Evolutionary conservation across 2,797 vertebrate genomes (phyloP).

Genomic region (Alauda arvensis): DNA sequence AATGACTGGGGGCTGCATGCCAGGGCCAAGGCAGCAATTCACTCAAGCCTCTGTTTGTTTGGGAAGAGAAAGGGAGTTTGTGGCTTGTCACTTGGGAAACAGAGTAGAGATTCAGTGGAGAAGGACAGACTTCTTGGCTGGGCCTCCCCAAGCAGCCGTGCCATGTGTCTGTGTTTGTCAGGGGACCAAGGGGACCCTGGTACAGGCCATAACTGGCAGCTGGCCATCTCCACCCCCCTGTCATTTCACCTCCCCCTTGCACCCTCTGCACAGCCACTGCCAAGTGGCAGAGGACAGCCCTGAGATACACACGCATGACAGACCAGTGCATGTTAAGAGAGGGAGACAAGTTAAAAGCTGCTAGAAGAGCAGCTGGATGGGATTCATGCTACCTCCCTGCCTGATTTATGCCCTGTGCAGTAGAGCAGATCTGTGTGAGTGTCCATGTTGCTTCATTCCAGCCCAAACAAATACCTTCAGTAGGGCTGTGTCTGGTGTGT

Average conservation of each 20-base stretch:
- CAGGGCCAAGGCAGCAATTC: slow-evolving; percentile 25
- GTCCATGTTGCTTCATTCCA: background rate
- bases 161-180: background rate
- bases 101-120: slow-evolving; percentile 70
- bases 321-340: background rate
- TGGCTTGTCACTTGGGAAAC: slow-evolving; percentile 63
- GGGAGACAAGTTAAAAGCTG: background rate
- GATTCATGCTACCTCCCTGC: background rate
- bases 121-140: slow-evolving; percentile 12
- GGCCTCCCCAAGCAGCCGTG: background rate
- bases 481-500: background rate
- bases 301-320: background rate
- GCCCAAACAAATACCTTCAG: background rate
- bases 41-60: slow-evolving; percentile 73
- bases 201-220: slow-evolving; percentile 26
- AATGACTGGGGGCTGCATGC: slow-evolving; percentile 53
- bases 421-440: background rate
- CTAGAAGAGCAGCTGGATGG: background rate
- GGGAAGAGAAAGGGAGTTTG: slow-evolving; percentile 72
- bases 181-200: slow-evolving; percentile 53
- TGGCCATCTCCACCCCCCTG: rapidly evolving
- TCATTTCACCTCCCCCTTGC: background rate
- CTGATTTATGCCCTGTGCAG: background rate
- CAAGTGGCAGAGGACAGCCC: background rate
- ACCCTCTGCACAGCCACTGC: background rate